Evolutionary conservation across 1,140 invertebrate genomes (phyloP).

Genomic region (Ostrea denselamellosa): DNA sequence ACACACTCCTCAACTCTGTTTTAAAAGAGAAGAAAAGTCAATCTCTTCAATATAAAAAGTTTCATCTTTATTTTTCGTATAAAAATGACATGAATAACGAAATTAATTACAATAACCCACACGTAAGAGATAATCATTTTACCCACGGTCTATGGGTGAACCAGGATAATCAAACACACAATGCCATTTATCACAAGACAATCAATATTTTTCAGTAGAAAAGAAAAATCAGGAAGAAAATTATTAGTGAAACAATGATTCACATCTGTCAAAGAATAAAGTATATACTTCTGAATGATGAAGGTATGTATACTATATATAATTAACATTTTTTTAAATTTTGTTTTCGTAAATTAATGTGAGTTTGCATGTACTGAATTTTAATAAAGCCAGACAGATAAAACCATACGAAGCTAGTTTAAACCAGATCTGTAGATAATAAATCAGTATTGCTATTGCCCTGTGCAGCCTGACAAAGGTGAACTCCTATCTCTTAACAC

Average conservation of each 20-base stretch:
- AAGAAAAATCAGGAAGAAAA: not conserved
- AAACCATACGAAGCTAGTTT: not conserved
- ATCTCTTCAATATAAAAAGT: conserved; percentile 16
- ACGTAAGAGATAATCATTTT: conserved; percentile 24
- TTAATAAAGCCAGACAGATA: not conserved
- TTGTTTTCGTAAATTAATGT: not conserved
- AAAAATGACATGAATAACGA: conserved; percentile 37
- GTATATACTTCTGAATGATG: not conserved
- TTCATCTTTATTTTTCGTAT: conserved; percentile 14
- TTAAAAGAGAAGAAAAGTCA: not conserved
- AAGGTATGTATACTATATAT: not conserved
- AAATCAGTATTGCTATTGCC: not conserved
- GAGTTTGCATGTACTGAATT: conserved; percentile 5
- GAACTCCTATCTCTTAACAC: conserved; percentile 25
- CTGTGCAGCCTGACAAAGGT: conserved; percentile 30
- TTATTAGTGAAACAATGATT: not conserved
- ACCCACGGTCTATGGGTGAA: conserved; percentile 22
- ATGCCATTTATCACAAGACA: not conserved
- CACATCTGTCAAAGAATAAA: not conserved
- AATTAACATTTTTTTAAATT: not conserved
- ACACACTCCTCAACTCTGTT: too few relatives aligned
- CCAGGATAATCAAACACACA: conserved; percentile 20
- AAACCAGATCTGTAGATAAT: conserved; percentile 1
- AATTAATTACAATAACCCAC: conserved; percentile 2
- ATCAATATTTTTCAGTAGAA: not conserved